Base-by-base conservation (phyloP, 2,888 invertebrate genomes). In the Hermaeophaga mercurialis region DNA sequence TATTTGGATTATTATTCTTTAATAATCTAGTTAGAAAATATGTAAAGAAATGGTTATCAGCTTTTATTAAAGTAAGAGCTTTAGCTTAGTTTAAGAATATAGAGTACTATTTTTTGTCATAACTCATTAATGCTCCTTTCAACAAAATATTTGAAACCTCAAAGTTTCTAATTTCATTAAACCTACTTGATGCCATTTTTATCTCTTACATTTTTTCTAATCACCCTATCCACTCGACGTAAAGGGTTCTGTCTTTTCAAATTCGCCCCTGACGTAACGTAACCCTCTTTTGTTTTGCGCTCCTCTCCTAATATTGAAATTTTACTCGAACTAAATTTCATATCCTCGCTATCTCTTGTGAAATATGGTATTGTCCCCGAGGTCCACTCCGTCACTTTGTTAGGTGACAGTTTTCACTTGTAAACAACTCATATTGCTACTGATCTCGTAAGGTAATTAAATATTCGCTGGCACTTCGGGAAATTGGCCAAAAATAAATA, bases 331-430 rank as follows among this genome's bases (percentile, higher is more conserved):
- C 48, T 48, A 38, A 48, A 38, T 48, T 48, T 18, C 24, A 38
- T 15, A 38, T 36, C 28, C 19, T 18, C 26, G 24, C 48, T 38
- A 48, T 38, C 48, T 48, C 26, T 18, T 36, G 15, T 36, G 36
- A 34, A 38, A 48, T 48, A 38, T 38, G 28, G 18, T 9, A 48
- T 36, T 48, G 34, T 54, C 54, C 54, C 54, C 12, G n/a, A 45
- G 19, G 54, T 45, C 54, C 46, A 36, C 46, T 54, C 38, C 19
- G 38, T 54, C 54, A 54, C 46, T 54, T 31, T 19, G 38, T 36
- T 46, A 45, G 38, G 14, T 14, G 46, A 54, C 45, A 54, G 46
- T 46, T 54, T 38, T 28, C 53, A 36, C 17, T 28, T 19, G 38
- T 26, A 36, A 47, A 24, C 48, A 48, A 38, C 15, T 48, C 17